Evolutionary conservation across 2,113 vertebrate species (phyloP).

Genomic region (Podarcis raffonei): DNA sequence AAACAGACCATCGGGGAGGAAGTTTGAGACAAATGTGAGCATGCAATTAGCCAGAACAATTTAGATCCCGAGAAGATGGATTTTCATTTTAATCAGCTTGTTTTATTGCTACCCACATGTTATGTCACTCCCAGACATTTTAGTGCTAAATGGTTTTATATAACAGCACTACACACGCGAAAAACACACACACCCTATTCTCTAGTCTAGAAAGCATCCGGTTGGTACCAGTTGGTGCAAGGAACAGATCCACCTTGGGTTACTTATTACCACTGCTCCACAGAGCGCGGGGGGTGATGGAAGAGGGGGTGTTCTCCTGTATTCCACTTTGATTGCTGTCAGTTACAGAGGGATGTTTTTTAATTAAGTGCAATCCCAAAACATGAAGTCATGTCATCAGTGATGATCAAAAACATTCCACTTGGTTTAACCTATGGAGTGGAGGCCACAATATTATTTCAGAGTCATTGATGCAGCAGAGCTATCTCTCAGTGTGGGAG

Average conservation of each 20-base stretch:
- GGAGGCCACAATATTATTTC: background rate
- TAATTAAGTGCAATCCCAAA: conserved; percentile 18
- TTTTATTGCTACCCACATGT: background rate
- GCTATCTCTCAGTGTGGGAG: background rate
- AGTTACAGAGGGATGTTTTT: conserved; percentile 14
- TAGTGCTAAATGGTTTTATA: background rate
- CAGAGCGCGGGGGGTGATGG: background rate
- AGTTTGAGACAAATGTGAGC: background rate
- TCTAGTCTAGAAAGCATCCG: background rate
- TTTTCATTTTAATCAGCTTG: background rate
- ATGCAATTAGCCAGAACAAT: background rate
- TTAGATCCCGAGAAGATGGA: background rate
- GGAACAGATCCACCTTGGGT: background rate
- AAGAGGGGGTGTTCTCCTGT: background rate
- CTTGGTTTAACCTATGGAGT: background rate
- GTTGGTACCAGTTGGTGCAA: background rate
- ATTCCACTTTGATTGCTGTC: background rate
- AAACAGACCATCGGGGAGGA: background rate
- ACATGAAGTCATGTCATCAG: background rate
- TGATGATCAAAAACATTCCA: conserved; percentile 20
- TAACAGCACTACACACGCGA: too few species aligned
- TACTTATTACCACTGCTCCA: background rate
- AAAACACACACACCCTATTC: background rate
- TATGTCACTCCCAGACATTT: background rate
- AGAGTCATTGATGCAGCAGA: background rate